Percentiles rank a stretch among this genome's conserved stretches.
Conservation (phyloP, 2,113 vertebrate genomes). For the Phocoena phocoena region DNA sequence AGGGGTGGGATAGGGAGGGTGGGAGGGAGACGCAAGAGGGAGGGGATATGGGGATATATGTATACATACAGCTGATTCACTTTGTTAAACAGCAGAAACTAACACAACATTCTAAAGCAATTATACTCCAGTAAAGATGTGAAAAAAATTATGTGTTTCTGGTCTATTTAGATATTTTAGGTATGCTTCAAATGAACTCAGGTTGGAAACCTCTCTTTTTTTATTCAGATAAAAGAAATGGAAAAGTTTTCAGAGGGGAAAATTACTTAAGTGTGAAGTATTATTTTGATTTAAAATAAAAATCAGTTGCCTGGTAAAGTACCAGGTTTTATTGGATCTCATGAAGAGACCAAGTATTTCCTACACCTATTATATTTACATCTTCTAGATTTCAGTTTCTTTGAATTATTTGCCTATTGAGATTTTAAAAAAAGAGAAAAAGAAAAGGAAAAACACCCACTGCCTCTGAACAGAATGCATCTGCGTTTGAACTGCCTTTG, state of each 20-base stretch:
- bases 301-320: slow-evolving; percentile 11
- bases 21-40: too few relatives aligned
- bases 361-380: not conserved
- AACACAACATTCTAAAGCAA: too few relatives aligned
- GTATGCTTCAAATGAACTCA: not conserved
- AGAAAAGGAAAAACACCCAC: not conserved
- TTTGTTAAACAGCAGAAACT: too few relatives aligned
- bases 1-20: too few relatives aligned
- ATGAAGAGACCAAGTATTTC: not conserved
- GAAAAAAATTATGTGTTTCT: not conserved
- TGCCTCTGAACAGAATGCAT: not conserved
- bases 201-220: slow-evolving; percentile 23
- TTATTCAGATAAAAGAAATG: not conserved
- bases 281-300: slow-evolving; percentile 51
- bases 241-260: not conserved
- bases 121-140: too few relatives aligned
- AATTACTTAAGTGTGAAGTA: slow-evolving; percentile 20
- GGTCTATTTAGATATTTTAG: slow-evolving; percentile 20
- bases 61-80: too few relatives aligned
- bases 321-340: slow-evolving; percentile 35
- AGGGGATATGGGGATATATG: too few relatives aligned
- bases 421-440: not conserved
- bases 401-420: not conserved
- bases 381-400: not conserved
- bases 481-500: not conserved